Evolutionary conservation across 1,140 invertebrate species (phyloP).

Genomic region (Panulirus ornatus): DNA sequence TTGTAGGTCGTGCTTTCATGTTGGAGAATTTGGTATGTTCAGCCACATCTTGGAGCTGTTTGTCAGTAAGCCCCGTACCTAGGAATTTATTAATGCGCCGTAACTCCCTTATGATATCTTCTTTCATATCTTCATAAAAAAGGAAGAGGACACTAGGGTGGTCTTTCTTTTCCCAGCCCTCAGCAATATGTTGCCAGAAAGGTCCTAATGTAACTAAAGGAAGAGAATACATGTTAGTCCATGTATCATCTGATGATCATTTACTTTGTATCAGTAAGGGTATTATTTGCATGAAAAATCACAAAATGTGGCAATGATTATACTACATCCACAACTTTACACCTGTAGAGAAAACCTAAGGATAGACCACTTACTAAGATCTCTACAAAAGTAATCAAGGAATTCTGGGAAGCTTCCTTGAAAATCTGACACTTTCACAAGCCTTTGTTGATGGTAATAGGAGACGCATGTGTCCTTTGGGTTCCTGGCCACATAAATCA

Average conservation of each 20-base stretch:
- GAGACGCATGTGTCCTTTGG: conserved; percentile 34
- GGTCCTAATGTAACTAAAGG: neutral
- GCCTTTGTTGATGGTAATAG: conserved; percentile 40
- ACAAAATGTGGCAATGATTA: too few species aligned
- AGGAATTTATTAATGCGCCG: conserved; percentile 24
- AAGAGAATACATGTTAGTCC: too few species aligned
- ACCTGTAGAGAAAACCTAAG: neutral
- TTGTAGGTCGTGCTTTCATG: conserved; percentile 15
- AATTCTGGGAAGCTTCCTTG: conserved; percentile 12
- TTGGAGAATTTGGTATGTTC: neutral
- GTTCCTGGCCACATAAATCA: conserved; percentile 48
- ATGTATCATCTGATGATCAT: too few species aligned
- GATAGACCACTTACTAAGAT: conserved; percentile 3
- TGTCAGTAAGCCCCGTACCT: conserved; percentile 20
- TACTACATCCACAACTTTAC: too few species aligned
- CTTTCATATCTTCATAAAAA: conserved; percentile 48
- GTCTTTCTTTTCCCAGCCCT: neutral
- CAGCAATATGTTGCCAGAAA: conserved; percentile 19
- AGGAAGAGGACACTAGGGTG: conserved; percentile 34
- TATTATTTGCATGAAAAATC: too few species aligned
- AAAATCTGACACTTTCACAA: neutral
- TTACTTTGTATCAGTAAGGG: too few species aligned
- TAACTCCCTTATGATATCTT: conserved; percentile 26
- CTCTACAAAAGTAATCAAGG: conserved; percentile 24
- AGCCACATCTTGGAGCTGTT: neutral